These are phyloP conservation scores for Lamprotornis superbus DNA, from an alignment of 2,113 vertebrate species.

Conservation along the genomic window DNA sequence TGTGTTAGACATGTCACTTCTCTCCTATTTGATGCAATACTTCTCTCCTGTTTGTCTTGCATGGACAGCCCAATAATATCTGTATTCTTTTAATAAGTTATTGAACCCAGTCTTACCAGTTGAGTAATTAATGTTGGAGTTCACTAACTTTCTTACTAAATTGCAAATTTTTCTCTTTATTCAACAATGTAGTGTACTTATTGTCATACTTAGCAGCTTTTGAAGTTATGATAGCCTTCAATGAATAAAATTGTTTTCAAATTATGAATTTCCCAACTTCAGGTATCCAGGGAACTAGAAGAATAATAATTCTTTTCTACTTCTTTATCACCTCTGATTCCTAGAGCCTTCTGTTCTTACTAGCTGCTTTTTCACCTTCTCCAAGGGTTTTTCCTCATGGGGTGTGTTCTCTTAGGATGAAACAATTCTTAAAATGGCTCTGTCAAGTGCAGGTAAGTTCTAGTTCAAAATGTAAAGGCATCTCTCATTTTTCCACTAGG, in stretches of 20 bases:
- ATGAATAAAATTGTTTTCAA: not conserved
- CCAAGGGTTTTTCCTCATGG: not conserved
- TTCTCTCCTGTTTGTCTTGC: not conserved
- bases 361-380: not conserved
- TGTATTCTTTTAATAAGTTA: not conserved
- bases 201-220: not conserved
- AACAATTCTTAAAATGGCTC: not conserved
- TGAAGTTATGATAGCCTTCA: not conserved
- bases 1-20: not conserved
- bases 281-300: not conserved
- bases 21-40: rapidly evolving
- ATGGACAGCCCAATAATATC: not conserved
- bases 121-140: not conserved
- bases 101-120: not conserved
- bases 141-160: not conserved
- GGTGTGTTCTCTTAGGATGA: not conserved
- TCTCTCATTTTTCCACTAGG: not conserved
- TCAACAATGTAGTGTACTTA: not conserved
- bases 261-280: not conserved
- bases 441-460: not conserved
- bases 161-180: not conserved
- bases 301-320: not conserved
- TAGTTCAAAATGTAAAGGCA: not conserved
- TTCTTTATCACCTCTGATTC: not conserved
- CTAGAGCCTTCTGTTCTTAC: not conserved